Evolutionary conservation across 2,888 invertebrate genomes (phyloP).

Genomic region (Sinhomidia bicolor): DNA sequence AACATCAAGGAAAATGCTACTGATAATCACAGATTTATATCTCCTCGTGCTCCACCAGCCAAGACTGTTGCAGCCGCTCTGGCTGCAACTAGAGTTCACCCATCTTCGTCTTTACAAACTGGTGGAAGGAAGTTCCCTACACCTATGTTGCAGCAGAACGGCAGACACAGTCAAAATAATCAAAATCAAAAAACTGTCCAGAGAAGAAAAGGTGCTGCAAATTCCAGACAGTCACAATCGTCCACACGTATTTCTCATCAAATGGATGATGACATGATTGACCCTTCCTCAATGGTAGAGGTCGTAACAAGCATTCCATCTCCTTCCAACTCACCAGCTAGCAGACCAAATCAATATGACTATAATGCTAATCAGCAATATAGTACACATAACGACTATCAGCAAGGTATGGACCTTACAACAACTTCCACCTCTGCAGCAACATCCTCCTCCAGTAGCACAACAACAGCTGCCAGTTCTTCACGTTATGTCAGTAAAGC

Average conservation of each 20-base stretch:
- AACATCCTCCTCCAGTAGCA: not conserved
- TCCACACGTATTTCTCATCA: not conserved
- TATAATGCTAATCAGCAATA: slow-evolving; percentile 54
- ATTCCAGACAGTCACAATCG: not conserved
- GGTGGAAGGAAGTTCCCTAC: slow-evolving; percentile 44
- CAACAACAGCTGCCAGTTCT: slow-evolving; percentile 54
- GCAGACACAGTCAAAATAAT: slow-evolving; percentile 49
- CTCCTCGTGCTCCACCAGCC: slow-evolving; percentile 77
- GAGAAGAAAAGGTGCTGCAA: slow-evolving; percentile 24
- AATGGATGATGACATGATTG: slow-evolving; percentile 76
- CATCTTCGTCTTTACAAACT: slow-evolving; percentile 15
- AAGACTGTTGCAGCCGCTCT: slow-evolving; percentile 79
- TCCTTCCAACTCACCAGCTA: slow-evolving; percentile 16
- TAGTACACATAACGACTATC: slow-evolving; percentile 45
- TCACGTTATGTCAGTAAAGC: slow-evolving; percentile 68
- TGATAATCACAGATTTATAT: slow-evolving; percentile 74
- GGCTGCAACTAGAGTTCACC: slow-evolving; percentile 75
- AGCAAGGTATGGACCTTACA: slow-evolving; percentile 72
- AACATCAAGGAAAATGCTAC: slow-evolving; percentile 33
- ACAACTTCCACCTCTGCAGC: slow-evolving; percentile 53
- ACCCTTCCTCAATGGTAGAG: slow-evolving; percentile 78
- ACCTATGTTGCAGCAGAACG: slow-evolving; percentile 10
- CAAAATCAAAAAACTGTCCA: slow-evolving; percentile 43
- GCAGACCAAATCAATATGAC: slow-evolving; percentile 23
- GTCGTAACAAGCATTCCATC: slow-evolving; percentile 71